Conservation (phyloP, 1,140 invertebrate species). For the Armadillidium nasatum region DNA sequence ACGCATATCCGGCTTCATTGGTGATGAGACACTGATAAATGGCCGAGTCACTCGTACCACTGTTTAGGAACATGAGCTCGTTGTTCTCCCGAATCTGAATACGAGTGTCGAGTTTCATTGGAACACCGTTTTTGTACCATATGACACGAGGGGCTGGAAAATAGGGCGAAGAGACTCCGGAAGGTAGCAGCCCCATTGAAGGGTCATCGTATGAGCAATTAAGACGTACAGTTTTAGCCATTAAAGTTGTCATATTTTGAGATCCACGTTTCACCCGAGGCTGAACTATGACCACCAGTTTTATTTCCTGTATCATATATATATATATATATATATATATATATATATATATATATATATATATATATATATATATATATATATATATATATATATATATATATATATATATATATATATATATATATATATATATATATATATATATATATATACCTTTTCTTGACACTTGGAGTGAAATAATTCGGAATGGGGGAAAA, state of each 20-base stretch:
- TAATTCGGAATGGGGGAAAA: too few species aligned
- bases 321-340: too few species aligned
- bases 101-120: conserved; percentile 50
- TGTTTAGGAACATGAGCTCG: conserved; percentile 60
- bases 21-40: conserved; percentile 70
- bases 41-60: conserved; percentile 63
- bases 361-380: too few species aligned
- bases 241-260: conserved; percentile 56
- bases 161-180: conserved; percentile 42
- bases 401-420: too few species aligned
- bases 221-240: conserved; percentile 63
- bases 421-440: conserved; percentile 11
- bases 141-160: conserved; percentile 58
- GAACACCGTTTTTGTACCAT: conserved; percentile 61
- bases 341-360: too few species aligned
- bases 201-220: conserved; percentile 58
- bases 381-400: too few species aligned
- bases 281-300: conserved; percentile 56
- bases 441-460: background rate
- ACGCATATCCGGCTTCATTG: conserved; percentile 62
- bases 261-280: conserved; percentile 59
- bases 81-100: conserved; percentile 50
- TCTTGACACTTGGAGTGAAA: too few species aligned
- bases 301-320: conserved; percentile 29
- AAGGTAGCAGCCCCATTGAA: background rate